Evolutionary conservation across 1,140 invertebrate genomes (phyloP).

Genomic region (Trichogramma pretiosum): DNA sequence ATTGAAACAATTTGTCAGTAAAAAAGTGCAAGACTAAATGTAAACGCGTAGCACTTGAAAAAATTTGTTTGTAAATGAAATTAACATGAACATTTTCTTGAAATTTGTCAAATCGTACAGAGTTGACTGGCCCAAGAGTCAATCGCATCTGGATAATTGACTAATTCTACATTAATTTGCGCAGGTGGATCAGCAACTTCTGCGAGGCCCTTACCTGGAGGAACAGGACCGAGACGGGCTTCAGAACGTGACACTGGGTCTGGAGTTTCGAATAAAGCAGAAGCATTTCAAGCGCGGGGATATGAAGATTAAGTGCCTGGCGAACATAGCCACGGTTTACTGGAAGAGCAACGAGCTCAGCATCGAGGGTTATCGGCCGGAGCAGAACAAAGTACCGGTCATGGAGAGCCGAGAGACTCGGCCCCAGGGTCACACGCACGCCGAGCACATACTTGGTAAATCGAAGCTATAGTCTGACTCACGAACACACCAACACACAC

Average conservation of each 20-base stretch:
- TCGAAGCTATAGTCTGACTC: neutral
- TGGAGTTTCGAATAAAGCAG: constrained; percentile 55
- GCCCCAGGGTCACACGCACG: constrained; percentile 42
- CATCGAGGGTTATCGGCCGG: constrained; percentile 55
- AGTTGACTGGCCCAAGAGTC: too few relatives aligned
- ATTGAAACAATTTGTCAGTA: too few relatives aligned
- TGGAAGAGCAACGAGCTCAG: constrained; percentile 66
- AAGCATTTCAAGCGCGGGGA: constrained; percentile 61
- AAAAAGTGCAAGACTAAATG: too few relatives aligned
- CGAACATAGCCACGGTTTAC: constrained; percentile 60
- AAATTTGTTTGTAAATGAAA: too few relatives aligned
- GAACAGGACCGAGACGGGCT: constrained; percentile 50
- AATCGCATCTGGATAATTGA: too few relatives aligned
- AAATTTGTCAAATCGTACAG: too few relatives aligned
- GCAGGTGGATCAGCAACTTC: constrained; percentile 47
- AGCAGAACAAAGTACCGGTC: constrained; percentile 49
- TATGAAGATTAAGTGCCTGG: constrained; percentile 67
- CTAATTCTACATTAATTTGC: too few relatives aligned
- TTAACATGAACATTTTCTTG: too few relatives aligned
- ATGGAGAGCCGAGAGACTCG: constrained; percentile 53
- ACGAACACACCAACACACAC: neutral
- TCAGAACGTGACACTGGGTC: constrained; percentile 54
- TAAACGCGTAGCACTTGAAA: too few relatives aligned
- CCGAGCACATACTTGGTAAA: constrained; percentile 43
- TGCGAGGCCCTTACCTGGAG: constrained; percentile 48